A percentile compares a stretch with the other conserved stretches of the same genome.
Evolutionary conservation across 2,888 invertebrate genomes (phyloP).

Genomic region (Liopterus haemorrhoidalis): DNA sequence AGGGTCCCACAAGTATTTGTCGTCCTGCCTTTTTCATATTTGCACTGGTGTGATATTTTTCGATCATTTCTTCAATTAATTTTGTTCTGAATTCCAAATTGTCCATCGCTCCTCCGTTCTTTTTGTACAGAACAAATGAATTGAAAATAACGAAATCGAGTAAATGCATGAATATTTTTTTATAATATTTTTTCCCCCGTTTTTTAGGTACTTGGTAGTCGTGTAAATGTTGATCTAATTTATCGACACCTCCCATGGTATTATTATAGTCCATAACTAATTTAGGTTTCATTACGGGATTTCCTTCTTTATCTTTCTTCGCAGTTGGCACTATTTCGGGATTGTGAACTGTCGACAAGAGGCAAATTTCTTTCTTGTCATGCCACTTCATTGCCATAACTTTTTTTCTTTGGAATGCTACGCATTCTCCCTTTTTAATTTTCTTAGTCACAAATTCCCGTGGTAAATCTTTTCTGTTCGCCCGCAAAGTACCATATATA

Average conservation of each 20-base stretch:
- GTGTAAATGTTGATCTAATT: constrained; percentile 5
- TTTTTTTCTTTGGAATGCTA: background rate
- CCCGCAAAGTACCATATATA: constrained; percentile 1
- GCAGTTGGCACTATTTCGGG: background rate
- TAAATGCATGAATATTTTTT: constrained; percentile 14
- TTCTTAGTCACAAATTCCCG: background rate
- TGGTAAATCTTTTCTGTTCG: constrained; percentile 4
- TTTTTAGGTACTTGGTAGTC: constrained; percentile 9
- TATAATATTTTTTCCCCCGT: constrained; percentile 13
- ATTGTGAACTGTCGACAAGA: background rate
- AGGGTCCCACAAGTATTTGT: constrained; percentile 12
- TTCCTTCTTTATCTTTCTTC: background rate
- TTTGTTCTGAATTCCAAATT: constrained; percentile 22
- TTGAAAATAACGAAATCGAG: constrained; percentile 16
- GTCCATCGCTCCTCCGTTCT: constrained; percentile 14
- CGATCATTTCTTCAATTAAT: constrained; percentile 21
- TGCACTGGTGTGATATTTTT: constrained; percentile 19
- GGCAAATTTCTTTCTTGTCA: background rate
- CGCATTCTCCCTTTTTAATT: background rate
- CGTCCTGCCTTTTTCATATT: constrained; percentile 12
- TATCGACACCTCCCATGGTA: constrained; percentile 3
- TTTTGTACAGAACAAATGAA: constrained; percentile 23
- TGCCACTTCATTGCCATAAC: background rate
- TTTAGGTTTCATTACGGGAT: constrained; percentile 1
- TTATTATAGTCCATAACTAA: background rate